phyloP scores from a whole-genome alignment of 2,888 invertebrate species.

The Andrena dorsata region DNA sequence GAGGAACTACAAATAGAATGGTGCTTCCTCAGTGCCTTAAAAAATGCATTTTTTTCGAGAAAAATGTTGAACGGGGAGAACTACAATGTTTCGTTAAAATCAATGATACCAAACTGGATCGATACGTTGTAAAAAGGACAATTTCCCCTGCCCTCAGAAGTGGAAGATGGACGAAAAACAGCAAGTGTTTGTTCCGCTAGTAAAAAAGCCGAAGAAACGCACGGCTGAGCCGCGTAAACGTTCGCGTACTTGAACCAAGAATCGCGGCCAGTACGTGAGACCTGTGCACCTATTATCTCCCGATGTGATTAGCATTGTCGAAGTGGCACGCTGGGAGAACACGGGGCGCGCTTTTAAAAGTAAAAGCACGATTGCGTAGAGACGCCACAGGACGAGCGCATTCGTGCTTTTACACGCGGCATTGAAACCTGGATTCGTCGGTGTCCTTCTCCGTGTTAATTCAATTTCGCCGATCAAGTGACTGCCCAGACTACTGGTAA shows the following conservation, averaged over 20 bases:
- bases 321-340: constrained; percentile 53
- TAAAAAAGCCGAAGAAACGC: constrained; percentile 54
- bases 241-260: constrained; percentile 80
- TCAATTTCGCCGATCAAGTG: constrained; percentile 45
- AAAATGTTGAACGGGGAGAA: too few species aligned
- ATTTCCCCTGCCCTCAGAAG: too few species aligned
- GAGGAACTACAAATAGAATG: background rate
- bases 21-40: too few species aligned
- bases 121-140: too few species aligned
- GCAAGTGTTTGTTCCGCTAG: background rate
- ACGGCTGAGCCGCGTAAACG: constrained; percentile 55
- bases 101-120: too few species aligned
- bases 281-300: constrained; percentile 76
- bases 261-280: constrained; percentile 79
- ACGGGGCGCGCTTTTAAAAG: constrained; percentile 58
- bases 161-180: too few species aligned
- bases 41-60: too few species aligned
- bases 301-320: constrained; percentile 79
- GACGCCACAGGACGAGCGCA: background rate
- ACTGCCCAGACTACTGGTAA: constrained; percentile 7
- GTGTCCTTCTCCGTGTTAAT: constrained; percentile 38
- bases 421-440: constrained; percentile 52
- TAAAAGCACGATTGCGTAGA: constrained; percentile 43
- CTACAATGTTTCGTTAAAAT: too few species aligned
- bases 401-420: constrained; percentile 19